Conservation (phyloP, 2,888 invertebrate genomes). For the Hesperia comma region DNA sequence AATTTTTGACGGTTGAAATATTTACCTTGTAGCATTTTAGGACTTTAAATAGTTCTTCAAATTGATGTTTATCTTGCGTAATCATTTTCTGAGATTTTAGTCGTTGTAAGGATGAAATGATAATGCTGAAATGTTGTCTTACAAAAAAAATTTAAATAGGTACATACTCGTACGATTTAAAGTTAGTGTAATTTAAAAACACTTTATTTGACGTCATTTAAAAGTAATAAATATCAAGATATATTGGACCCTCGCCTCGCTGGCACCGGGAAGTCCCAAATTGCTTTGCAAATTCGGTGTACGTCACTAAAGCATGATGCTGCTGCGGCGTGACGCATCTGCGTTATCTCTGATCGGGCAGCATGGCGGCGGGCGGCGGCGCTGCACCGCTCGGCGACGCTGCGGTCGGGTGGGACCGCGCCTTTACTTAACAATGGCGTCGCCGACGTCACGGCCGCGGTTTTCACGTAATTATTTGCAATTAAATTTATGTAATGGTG, state of each 20-base stretch:
- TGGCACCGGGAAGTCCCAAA: slow-evolving; percentile 21
- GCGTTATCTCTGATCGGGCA: background rate
- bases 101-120: no score
- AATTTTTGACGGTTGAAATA: no score
- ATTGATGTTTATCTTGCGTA: no score
- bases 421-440: slow-evolving; percentile 43
- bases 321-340: slow-evolving; percentile 10
- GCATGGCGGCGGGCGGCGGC: background rate
- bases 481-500: slow-evolving; percentile 74
- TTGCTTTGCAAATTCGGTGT: slow-evolving; percentile 10
- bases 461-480: slow-evolving; percentile 71
- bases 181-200: no score
- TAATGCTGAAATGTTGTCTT: no score
- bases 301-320: slow-evolving; percentile 14
- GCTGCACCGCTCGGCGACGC: slow-evolving; percentile 1
- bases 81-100: no score
- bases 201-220: no score
- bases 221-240: background rate
- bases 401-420: slow-evolving; percentile 30
- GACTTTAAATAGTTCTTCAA: no score
- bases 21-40: no score
- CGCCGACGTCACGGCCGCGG: slow-evolving; percentile 62
- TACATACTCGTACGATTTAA: no score
- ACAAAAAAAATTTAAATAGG: no score
- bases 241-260: background rate